These are phyloP conservation scores for Tetraodon nigroviridis DNA, from an alignment of 2,113 vertebrate species.

Conservation along the genomic window DNA sequence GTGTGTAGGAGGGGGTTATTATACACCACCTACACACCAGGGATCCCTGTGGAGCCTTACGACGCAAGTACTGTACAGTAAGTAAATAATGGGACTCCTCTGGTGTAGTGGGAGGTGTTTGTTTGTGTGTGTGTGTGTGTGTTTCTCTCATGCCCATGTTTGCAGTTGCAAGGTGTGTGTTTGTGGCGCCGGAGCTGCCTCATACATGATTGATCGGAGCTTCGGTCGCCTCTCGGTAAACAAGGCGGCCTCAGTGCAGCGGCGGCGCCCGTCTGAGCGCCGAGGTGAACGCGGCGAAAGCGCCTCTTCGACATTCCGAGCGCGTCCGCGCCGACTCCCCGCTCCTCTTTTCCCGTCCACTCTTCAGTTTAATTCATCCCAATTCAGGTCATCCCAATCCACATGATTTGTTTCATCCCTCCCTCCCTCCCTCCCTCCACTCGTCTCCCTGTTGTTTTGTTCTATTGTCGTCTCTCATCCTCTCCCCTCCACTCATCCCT, in stretches of 20 bases:
- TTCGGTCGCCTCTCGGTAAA: constrained; percentile 47
- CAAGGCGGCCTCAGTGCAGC: constrained; percentile 62
- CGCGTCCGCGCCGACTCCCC: constrained; percentile 8
- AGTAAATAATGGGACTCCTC: constrained; percentile 58
- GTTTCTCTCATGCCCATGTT: constrained; percentile 30
- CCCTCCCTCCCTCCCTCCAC: background rate
- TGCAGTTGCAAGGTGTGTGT: constrained; percentile 8
- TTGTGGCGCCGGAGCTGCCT: constrained; percentile 14
- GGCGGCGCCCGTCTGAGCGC: constrained; percentile 33
- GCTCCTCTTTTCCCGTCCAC: constrained; percentile 8
- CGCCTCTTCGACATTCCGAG: constrained; percentile 56
- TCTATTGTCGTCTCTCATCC: constrained; percentile 46
- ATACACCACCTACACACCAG: constrained; percentile 48
- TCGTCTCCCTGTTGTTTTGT: constrained; percentile 29
- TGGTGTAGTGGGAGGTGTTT: constrained; percentile 7
- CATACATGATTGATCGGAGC: constrained; percentile 58
- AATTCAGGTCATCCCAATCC: constrained; percentile 31
- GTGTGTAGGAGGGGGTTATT: constrained; percentile 26
- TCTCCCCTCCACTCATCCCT: constrained; percentile 35
- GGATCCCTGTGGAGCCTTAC: constrained; percentile 32
- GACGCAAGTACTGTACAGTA: constrained; percentile 34
- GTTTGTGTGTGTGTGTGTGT: background rate
- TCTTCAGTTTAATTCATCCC: constrained; percentile 32
- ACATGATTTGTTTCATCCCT: constrained; percentile 40
- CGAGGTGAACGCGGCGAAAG: constrained; percentile 35